These are phyloP conservation scores for Pegoplata infirma DNA, from an alignment of 2,888 invertebrate genomes.

Conservation along the genomic window DNA sequence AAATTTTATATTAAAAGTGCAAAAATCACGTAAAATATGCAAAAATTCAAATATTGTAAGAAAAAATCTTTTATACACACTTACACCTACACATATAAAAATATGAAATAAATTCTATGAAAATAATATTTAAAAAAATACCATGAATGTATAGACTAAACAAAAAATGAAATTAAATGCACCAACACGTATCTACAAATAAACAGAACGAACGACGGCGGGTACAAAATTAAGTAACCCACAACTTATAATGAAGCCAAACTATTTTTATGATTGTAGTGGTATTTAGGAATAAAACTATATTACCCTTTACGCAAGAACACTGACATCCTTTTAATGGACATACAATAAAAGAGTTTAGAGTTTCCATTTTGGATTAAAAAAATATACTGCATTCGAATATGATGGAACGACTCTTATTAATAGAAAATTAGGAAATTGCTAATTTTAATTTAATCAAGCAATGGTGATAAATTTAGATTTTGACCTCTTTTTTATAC, in stretches of 20 bases:
- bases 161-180: conserved; percentile 66
- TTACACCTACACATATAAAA: not conserved
- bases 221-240: conserved; percentile 18
- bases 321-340: not conserved
- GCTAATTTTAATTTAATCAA: too few relatives aligned
- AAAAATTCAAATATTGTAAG: conserved; percentile 58
- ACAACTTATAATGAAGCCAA: conserved; percentile 20
- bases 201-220: conserved; percentile 8
- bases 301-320: not conserved
- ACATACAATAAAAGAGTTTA: not conserved
- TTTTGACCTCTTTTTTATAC: too few relatives aligned
- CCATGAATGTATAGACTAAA: conserved; percentile 35
- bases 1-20: conserved; percentile 53
- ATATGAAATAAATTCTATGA: not conserved
- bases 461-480: too few relatives aligned
- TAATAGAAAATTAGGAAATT: too few relatives aligned
- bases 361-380: not conserved
- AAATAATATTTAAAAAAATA: conserved; percentile 22
- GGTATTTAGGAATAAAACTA: not conserved
- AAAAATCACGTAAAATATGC: conserved; percentile 67
- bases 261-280: conserved; percentile 2
- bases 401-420: too few relatives aligned
- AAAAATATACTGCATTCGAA: too few relatives aligned
- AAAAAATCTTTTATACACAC: not conserved
- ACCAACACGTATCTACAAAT: conserved; percentile 61